phyloP scores from a whole-genome alignment of 1,140 invertebrate genomes.

The Megalopta genalis region DNA sequence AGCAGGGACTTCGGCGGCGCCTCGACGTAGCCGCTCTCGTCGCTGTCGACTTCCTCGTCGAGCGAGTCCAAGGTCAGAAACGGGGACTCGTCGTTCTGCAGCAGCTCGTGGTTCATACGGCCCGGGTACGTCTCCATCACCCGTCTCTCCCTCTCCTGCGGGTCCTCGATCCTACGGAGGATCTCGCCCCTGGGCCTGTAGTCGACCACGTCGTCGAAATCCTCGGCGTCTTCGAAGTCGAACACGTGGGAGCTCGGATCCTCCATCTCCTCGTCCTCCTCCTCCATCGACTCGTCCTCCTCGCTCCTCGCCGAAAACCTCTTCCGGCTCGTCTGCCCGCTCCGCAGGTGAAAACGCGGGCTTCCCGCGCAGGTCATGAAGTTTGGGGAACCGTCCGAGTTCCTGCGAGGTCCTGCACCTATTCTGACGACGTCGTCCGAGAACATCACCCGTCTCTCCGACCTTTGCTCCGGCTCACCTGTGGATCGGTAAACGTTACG shows the following conservation, averaged over 20 bases:
- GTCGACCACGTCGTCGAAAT: slow-evolving; percentile 78
- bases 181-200: slow-evolving; percentile 76
- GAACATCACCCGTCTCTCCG: slow-evolving; percentile 61
- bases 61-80: slow-evolving; percentile 73
- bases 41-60: slow-evolving; percentile 78
- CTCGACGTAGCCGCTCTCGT: slow-evolving; percentile 82
- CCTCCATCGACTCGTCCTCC: slow-evolving; percentile 75
- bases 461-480: slow-evolving; percentile 54
- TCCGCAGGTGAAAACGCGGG: slow-evolving; percentile 69
- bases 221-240: slow-evolving; percentile 76
- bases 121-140: slow-evolving; percentile 60
- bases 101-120: slow-evolving; percentile 51
- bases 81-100: slow-evolving; percentile 54
- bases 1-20: slow-evolving; percentile 74
- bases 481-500: background rate
- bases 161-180: slow-evolving; percentile 63
- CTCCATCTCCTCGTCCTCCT: slow-evolving; percentile 64
- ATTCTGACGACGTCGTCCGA: slow-evolving; percentile 50
- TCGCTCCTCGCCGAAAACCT: slow-evolving; percentile 68
- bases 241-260: slow-evolving; percentile 67
- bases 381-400: slow-evolving; percentile 76
- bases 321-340: slow-evolving; percentile 51
- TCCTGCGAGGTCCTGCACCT: slow-evolving; percentile 65
- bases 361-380: slow-evolving; percentile 76
- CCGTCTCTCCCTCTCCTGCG: slow-evolving; percentile 59